These are phyloP conservation scores for Cephus pulcher DNA, from an alignment of 2,888 invertebrate species.

Conservation along the genomic window DNA sequence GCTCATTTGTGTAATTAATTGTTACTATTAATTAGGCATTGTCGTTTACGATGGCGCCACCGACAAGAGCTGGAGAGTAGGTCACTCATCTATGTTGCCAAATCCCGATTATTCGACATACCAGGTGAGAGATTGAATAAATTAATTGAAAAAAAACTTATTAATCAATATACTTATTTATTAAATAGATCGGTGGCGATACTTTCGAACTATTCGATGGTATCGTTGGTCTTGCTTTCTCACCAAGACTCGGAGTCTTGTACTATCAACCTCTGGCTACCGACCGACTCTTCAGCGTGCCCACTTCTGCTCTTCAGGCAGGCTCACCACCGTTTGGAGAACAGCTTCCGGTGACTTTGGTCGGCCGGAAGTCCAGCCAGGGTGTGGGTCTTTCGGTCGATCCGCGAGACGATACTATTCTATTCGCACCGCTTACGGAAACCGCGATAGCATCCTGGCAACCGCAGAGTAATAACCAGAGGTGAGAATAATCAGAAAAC, in stretches of 20 bases:
- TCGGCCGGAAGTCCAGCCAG: conserved; percentile 87
- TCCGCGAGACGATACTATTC: conserved; percentile 78
- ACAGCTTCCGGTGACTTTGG: conserved; percentile 79
- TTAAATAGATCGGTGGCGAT: conserved; percentile 72
- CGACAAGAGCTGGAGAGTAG: conserved; percentile 83
- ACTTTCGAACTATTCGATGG: conserved; percentile 81
- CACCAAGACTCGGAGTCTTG: conserved; percentile 72
- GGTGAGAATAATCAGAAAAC: conserved; percentile 65
- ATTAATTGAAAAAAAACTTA: not conserved
- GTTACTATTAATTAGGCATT: conserved; percentile 61
- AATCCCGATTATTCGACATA: conserved; percentile 84
- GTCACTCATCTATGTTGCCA: conserved; percentile 87
- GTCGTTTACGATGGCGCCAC: conserved; percentile 77
- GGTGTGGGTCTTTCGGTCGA: conserved; percentile 81
- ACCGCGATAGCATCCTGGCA: conserved; percentile 86
- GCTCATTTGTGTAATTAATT: not conserved
- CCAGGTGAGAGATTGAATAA: conserved; percentile 53
- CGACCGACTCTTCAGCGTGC: conserved; percentile 81
- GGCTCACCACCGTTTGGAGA: conserved; percentile 80
- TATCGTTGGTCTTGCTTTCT: conserved; percentile 77
- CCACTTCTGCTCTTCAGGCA: conserved; percentile 77
- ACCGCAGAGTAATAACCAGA: conserved; percentile 78
- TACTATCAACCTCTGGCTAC: conserved; percentile 82
- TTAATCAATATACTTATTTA: not conserved
- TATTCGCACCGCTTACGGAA: conserved; percentile 84